These are phyloP conservation scores for Syncerus caffer DNA, from an alignment of 2,797 vertebrate species.

Conservation along the genomic window DNA sequence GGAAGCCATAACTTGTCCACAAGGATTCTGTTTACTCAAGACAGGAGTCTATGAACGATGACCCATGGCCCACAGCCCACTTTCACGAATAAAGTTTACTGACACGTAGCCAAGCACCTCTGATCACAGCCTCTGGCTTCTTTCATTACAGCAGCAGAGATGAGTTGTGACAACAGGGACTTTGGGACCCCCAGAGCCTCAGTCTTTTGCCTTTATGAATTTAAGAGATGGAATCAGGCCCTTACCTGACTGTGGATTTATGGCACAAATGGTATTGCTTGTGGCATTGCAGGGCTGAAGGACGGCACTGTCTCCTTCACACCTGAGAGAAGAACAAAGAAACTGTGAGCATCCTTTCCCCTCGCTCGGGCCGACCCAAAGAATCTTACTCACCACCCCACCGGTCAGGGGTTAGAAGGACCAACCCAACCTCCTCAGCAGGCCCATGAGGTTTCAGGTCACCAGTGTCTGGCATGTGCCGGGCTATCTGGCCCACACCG, in stretches of 20 bases:
- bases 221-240: fast-evolving
- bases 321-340: constrained; percentile 45
- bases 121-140: not conserved
- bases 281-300: constrained; percentile 43
- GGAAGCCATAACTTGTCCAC: not conserved
- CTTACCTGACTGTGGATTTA: constrained; percentile 62
- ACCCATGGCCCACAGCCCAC: not conserved
- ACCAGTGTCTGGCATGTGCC: not conserved
- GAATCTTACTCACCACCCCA: not conserved
- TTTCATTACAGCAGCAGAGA: too few relatives aligned
- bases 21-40: not conserved
- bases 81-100: fast-evolving
- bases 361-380: fast-evolving
- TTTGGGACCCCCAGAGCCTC: not conserved
- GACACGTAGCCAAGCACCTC: not conserved
- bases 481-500: fast-evolving
- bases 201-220: fast-evolving
- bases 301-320: not conserved
- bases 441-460: not conserved
- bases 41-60: fast-evolving
- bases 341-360: fast-evolving
- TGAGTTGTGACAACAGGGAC: not conserved
- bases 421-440: fast-evolving
- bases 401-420: not conserved
- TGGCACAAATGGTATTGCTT: not conserved